These are phyloP conservation scores for Noctua pronuba DNA, from an alignment of 2,888 invertebrate species.

Conservation along the genomic window DNA sequence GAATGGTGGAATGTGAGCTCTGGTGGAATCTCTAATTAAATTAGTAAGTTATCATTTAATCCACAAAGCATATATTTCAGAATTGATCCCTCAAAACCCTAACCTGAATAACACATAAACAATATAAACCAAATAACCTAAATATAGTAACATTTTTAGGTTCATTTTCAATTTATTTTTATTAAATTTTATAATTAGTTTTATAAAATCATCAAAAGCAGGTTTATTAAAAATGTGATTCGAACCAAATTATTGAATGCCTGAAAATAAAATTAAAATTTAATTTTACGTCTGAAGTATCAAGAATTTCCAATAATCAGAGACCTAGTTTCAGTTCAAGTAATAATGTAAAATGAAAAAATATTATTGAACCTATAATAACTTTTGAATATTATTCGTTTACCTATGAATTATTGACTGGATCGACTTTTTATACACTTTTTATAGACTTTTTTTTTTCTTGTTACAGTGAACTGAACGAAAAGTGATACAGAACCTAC, in stretches of 20 bases:
- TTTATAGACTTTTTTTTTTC: too few relatives aligned
- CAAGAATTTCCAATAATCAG: constrained; percentile 25
- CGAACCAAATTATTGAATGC: too few relatives aligned
- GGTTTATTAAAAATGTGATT: background rate
- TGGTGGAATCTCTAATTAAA: background rate
- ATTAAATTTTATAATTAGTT: background rate
- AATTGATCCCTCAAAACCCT: background rate
- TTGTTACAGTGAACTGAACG: background rate
- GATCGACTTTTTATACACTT: background rate
- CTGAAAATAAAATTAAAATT: background rate
- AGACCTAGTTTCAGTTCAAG: constrained; percentile 3
- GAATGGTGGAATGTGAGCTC: background rate
- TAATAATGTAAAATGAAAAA: constrained; percentile 12
- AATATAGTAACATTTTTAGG: too few relatives aligned
- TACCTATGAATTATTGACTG: constrained; percentile 8
- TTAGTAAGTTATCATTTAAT: background rate
- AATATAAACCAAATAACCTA: background rate
- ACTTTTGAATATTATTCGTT: constrained; percentile 12
- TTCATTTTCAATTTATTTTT: background rate
- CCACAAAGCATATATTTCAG: background rate
- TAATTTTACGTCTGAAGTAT: background rate
- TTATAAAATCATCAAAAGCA: background rate
- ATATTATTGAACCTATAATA: constrained; percentile 8
- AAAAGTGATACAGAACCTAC: background rate
- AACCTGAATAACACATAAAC: background rate